Evolutionary conservation across 2,113 vertebrate species (phyloP), one percentile per base, ranked within the genome.

Genomic region (Pomatostomus ruficeps): DNA sequence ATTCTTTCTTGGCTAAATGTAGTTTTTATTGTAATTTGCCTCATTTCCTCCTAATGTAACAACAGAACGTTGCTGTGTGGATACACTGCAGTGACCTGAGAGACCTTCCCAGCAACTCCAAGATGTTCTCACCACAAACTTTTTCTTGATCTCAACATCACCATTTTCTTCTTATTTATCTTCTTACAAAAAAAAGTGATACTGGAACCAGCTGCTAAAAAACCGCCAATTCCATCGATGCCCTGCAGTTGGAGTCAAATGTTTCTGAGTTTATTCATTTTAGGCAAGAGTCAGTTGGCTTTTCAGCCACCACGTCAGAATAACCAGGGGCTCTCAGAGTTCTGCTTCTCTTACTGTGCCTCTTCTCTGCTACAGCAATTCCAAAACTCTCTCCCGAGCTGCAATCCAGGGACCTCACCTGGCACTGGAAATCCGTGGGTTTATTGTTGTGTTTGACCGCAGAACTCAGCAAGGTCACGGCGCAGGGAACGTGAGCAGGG

Each of bases 21-120:
- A 77, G 66, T 38, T 93, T 92, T 96, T 84, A 90, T 73, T 92
- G 81, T 85, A 94, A 93, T 95, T 95, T 96, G 78, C 89, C 89
- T 95, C 77, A 87, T 93, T 92, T 95, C 91, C 91, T 89, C 63
- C 70, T 23, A 66, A 74, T 45, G 59, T 29, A 92, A 85, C 24
- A 95, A 79, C 63, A 93, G 71, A 91, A 83, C 4, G 5, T 54
- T 82, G 58, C 78, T 76, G 46, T 78, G 67, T 85, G 89, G 88
- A 85, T 51, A 85, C 40, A 62, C 48, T 73, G 12, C 9, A 20
- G 84, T 78, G 91, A 95, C 62, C 84, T 46, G 54, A 83, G 35
- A 91, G 92, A 94, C 42, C 73, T 31, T 80, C 35, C 28, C 33
- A 84, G 49, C 88, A 85, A 62, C 72, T 92, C 72, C 62, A 79